Base-by-base conservation (phyloP, 2,797 vertebrate species). In the Capromys pilorides region DNA sequence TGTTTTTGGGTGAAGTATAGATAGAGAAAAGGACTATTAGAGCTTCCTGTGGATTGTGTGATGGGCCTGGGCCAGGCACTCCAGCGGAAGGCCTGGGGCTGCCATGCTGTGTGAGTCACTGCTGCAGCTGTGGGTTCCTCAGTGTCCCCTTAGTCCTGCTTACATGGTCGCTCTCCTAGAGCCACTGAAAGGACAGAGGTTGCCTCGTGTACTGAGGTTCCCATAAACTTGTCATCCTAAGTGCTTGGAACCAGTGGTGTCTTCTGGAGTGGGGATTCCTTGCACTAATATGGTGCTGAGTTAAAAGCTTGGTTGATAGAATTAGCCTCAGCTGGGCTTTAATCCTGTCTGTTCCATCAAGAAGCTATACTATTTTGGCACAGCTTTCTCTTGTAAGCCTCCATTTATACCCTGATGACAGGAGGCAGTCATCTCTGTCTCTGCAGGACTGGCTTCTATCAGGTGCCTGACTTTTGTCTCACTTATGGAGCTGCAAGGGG, bases 61-160 rank as follows among this genome's bases (percentile, higher is more conserved):
- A 36, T 73, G 57, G 41, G 12, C 18, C 33, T 33, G 64, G 36
- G 57, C 33, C 0, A 1, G 64, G 33, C 1, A 14, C 64, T 59
- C 62, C 2, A 49, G 85, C 7, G 4, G 31, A 57, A 54, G 22
- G n/a, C 39, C 5, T 22, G 54, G 24, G 36, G 8, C 54, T 39
- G 39, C 51, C 16, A 2, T 33, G 64, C 21, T 73, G 66, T n/a
- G 41, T n/a, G 67, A 5, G 7, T 84, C 12, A 0, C 9, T 45
- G 16, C 67, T 18, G 0, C 0, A 14, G 59, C 11, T 4, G 1
- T 28, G n/a, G 10, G 54, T 19, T 28, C 36, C 10, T 71, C 33
- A 2, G 18, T 51, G 39, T 49, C 33, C 24, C 9, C 39, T 69
- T 22, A 3, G 61, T 83, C 41, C 61, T 69, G n/a, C 83, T 62